These are phyloP conservation scores for Dicentrarchus labrax DNA, from an alignment of 2,113 vertebrate genomes.

Conservation along the genomic window DNA sequence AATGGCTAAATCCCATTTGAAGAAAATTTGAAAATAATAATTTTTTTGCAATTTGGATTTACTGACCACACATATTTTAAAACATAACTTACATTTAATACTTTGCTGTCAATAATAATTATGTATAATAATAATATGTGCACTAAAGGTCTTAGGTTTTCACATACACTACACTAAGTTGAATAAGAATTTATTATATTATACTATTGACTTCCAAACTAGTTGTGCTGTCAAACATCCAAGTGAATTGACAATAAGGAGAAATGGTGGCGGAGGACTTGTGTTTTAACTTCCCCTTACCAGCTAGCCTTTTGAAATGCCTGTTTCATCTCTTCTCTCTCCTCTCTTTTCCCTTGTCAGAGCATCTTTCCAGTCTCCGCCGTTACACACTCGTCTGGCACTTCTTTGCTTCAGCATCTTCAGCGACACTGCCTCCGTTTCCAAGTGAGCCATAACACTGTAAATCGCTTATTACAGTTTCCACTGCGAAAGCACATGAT, in stretches of 20 bases:
- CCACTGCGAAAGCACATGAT: constrained; percentile 49
- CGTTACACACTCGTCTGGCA: background rate
- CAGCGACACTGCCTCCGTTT: constrained; percentile 4
- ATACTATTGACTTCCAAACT: background rate
- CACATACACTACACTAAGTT: background rate
- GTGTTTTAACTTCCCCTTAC: background rate
- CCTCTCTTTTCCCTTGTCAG: background rate
- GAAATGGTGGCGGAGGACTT: background rate
- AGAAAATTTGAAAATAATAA: background rate
- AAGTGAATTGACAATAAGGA: background rate
- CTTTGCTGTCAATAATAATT: background rate
- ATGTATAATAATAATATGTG: background rate
- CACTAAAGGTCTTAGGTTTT: too few species aligned
- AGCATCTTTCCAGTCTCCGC: background rate
- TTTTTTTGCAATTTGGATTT: background rate
- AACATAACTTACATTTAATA: too few species aligned
- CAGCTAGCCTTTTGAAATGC: background rate
- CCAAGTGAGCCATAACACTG: constrained; percentile 41
- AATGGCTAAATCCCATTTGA: background rate
- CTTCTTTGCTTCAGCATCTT: constrained; percentile 15
- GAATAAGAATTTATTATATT: background rate
- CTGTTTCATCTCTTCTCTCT: background rate
- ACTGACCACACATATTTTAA: background rate
- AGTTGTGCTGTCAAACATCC: background rate
- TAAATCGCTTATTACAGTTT: constrained; percentile 52